Base-by-base conservation (phyloP, 2,113 vertebrate genomes). In the Canis aureus region DNA sequence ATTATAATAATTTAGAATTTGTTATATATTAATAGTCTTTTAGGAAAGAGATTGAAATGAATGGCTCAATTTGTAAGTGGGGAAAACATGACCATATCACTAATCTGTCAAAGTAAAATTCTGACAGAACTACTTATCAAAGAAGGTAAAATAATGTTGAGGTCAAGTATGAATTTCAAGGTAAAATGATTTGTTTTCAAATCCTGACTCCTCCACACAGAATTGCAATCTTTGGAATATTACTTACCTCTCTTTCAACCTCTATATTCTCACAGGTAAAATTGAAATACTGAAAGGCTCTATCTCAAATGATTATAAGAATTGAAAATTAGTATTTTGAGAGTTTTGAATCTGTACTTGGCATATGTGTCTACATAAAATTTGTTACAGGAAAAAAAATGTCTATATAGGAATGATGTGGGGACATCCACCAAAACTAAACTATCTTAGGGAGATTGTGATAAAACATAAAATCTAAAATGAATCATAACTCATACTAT, bases 1-100 rank as follows among this genome's bases (percentile, higher is more conserved):
- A 86, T 32, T 83, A 83, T 15, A 95, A 73, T 32, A 91, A 66
- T 32, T 79, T 71, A 19, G 7, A 95, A 82, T 97, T 89, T 78
- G 15, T 81, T 71, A 51, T 23, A 27, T 67, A 57, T 43, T 90
- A 73, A 73, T 43, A 67, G 20, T 67, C 51, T 29, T 8, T 55
- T 6, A 96, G 17, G 38, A 86, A 89, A 95, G 11, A 88, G 13
- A 89, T 76, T 17, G 8, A 91, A 89, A 73, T 64, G 5, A 95
- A 59, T 76, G 25, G 4, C 29, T 89, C n/a, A 80, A 71, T 96
- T 76, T 82, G 10, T 49, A 81, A 83, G 11, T 83, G 27, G 38
- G 20, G 12, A 19, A 78, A 95, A 66, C 25, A 67, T 43, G 13
- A 64, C 11, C 4, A 25, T 49, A 55, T 38, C 22, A 92, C 60